Base-by-base conservation (phyloP, 2,113 vertebrate genomes). In the Cyprinus carpio region DNA sequence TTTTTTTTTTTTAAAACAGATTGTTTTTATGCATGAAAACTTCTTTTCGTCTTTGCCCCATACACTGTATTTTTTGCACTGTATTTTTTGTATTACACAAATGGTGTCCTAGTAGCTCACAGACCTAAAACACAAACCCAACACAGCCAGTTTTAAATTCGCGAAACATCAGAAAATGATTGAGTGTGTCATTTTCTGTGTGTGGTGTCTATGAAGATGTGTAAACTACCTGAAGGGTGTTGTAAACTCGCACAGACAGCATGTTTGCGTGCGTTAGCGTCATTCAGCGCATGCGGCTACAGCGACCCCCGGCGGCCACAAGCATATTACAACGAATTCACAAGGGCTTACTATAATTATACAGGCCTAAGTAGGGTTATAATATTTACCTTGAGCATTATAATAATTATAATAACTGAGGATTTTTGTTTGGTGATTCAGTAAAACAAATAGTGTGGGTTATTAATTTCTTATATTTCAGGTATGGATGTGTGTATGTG, bases 221-320 rank as follows among this genome's bases (percentile, higher is more conserved):
- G 46, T 18, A 60, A 15, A 7, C 23, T 92, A 95, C 95, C 88
- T 93, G 92, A 15, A 95, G 82, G 0, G 12, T 69, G 15, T 25
- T 58, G 74, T 92, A 95, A 56, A 95, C 83, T 23, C 64, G 11
- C 2, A 58, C 75, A 0, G 79, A 85, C 0, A 92, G 67, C 3
- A 82, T 43, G 8, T 9, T 7, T 9, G 40, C 40, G 27, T 56
- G 49, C 18, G 51, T 1, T 18, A 13, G 54, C 12, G 54, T 58
- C 76, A 12, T 51, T 46, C 40, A 13, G 31, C 18, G 27, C 60
- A 11, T 1, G 23, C 46, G 20, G 27, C 31, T 34, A 62, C 40
- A 84, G 83, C 74, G 83, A 65, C 83, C n/a, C 74, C 10, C 43
- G 37, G 60, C 12, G 74, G 83, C 16, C 29, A 51, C 16, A 6